phyloP scores from a whole-genome alignment of 2,888 invertebrate genomes.

The Clistopyga incitator region DNA sequence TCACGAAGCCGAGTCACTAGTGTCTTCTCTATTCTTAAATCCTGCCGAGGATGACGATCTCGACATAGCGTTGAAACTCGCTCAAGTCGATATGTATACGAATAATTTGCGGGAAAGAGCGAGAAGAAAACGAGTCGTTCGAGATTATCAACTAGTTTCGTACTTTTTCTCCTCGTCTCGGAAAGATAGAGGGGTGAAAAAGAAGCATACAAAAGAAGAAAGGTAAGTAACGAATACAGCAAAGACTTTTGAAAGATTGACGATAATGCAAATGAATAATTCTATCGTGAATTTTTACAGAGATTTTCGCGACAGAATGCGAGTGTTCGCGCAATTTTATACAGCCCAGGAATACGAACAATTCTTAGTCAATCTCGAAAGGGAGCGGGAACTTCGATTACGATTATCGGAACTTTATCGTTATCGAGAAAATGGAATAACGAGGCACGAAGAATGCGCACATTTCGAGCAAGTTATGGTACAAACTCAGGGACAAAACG shows the following conservation, averaged over 20 bases:
- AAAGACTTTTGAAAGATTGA: background rate
- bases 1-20: conserved; percentile 95
- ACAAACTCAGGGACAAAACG: conserved; percentile 87
- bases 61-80: conserved; percentile 94
- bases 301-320: conserved; percentile 93
- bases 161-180: conserved; percentile 91
- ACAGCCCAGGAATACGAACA: conserved; percentile 94
- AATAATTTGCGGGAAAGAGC: conserved; percentile 93
- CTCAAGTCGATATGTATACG: conserved; percentile 97
- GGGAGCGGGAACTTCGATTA: conserved; percentile 93
- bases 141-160: conserved; percentile 95
- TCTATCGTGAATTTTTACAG: conserved; percentile 82
- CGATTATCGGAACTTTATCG: conserved; percentile 93
- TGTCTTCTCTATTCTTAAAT: conserved; percentile 93
- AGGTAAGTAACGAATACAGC: conserved; percentile 85
- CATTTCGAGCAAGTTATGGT: conserved; percentile 93
- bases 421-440: conserved; percentile 94
- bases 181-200: conserved; percentile 86
- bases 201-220: conserved; percentile 91
- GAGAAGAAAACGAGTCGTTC: conserved; percentile 94
- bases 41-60: conserved; percentile 94
- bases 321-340: conserved; percentile 95
- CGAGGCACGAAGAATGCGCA: conserved; percentile 92
- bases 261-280: conserved; percentile 3
- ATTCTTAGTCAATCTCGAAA: conserved; percentile 91